Evolutionary conservation across 1,140 invertebrate species (phyloP).

Genomic region (Hermetia illucens): DNA sequence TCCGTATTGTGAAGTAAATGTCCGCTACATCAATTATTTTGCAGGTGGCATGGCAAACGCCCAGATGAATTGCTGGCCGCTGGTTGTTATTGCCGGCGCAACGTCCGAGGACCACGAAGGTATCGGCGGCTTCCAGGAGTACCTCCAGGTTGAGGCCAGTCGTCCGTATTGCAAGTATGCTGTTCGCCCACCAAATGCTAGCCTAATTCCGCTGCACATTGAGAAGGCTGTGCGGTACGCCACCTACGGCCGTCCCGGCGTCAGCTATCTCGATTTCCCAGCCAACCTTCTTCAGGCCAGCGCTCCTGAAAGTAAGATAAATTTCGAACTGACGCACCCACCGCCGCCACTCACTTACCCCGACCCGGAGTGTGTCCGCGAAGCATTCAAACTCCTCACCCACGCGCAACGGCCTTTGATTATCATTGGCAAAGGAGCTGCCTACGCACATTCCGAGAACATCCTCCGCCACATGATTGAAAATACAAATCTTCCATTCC

Average conservation of each 20-base stretch:
- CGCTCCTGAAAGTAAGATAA: slow-evolving; percentile 25
- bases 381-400: slow-evolving; percentile 52
- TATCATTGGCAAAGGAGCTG: slow-evolving; percentile 88
- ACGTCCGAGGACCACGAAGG: slow-evolving; percentile 83
- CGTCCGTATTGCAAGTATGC: slow-evolving; percentile 82
- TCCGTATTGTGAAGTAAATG: too few relatives aligned
- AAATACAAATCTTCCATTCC: slow-evolving; percentile 63
- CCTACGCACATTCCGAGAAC: slow-evolving; percentile 65
- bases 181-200: slow-evolving; percentile 64
- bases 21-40: too few relatives aligned
- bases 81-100: slow-evolving; percentile 82
- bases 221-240: slow-evolving; percentile 80
- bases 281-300: slow-evolving; percentile 56
- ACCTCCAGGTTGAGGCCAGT: slow-evolving; percentile 73
- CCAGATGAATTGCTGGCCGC: slow-evolving; percentile 89
- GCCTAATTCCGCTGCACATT: slow-evolving; percentile 77
- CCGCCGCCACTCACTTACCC: slow-evolving; percentile 55
- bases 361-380: slow-evolving; percentile 43
- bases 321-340: slow-evolving; percentile 28
- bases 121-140: slow-evolving; percentile 92
- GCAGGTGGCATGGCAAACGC: slow-evolving; percentile 89
- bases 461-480: slow-evolving; percentile 53
- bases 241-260: slow-evolving; percentile 78
- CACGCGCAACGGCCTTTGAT: slow-evolving; percentile 68
- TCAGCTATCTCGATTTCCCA: slow-evolving; percentile 78